Evolutionary conservation across 2,113 vertebrate species (phyloP), one percentile per base, ranked within the genome.

Genomic region (Callocephalon fimbriatum): DNA sequence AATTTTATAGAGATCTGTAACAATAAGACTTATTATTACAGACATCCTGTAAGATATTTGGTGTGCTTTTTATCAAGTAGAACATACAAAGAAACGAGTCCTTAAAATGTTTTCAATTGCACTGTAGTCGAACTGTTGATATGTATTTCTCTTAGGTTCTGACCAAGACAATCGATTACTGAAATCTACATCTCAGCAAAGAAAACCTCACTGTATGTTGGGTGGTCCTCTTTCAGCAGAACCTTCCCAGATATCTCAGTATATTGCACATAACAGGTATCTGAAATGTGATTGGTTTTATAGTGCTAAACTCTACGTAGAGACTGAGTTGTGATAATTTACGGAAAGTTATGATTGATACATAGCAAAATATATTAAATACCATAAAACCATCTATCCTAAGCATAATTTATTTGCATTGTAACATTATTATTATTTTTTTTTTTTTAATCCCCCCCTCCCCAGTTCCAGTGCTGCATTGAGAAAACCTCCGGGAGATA

Each of bases 241-340:
- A 45, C 97, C 98, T 44, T 98, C 98, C 95, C 98, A 98, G 78
- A 97, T 97, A 29, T 96, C 98, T 66, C 97, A 91, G 31, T 98
- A 98, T 51, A 77, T 97, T 32, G 97, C 98, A 67, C 96, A 95
- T 38, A 97, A 98, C 95, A 99, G 99, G 99, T 99, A 98, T 50
- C 58, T 74, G 40, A 80, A 83, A 71, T 31, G 1, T 5, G 58
- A 7, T 19, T 72, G 54, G 44, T 82, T 76, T 65, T 50, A 9
- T 42, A 23, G 21, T 74, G 45, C 25, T 77, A 37, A 88, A 37
- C 25, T 87, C 13, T 45, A 0, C 0, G 1, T 31, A 35, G 47
- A 35, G 27, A 44, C 7, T 29, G 50, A 35, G 4, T 48, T 51
- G 31, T 40, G 26, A 12, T 58, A 51, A 58, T 12, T 68, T 78